Conservation (phyloP, 2,888 invertebrate species). For the Thymelicus acteon region DNA sequence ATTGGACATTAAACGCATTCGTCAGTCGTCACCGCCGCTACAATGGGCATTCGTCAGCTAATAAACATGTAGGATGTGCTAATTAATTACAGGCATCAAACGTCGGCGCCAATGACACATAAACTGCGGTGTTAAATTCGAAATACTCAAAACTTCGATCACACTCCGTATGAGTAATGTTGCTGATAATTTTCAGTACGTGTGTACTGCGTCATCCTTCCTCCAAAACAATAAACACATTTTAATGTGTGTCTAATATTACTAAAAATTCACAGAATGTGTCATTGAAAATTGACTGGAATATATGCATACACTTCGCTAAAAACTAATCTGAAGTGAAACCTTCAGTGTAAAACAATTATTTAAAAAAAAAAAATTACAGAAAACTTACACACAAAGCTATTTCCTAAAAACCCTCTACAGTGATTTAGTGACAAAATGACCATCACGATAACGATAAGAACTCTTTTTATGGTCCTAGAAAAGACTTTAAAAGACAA, state of each 20-base stretch:
- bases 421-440: constrained; percentile 6
- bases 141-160: constrained; percentile 61
- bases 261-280: too few species aligned
- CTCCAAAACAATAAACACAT: background rate
- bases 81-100: constrained; percentile 70
- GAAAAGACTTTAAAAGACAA: constrained; percentile 40
- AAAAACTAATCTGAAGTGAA: background rate
- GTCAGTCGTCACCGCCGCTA: constrained; percentile 34
- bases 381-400: background rate
- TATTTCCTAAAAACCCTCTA: background rate
- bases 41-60: constrained; percentile 47
- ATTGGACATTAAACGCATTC: constrained; percentile 32
- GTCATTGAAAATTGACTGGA: too few species aligned
- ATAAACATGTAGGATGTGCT: constrained; percentile 57
- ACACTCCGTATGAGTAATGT: constrained; percentile 46
- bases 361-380: too few species aligned
- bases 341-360: background rate
- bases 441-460: background rate
- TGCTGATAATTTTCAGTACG: constrained; percentile 51
- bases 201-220: constrained; percentile 23
- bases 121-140: constrained; percentile 53
- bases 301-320: background rate
- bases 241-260: too few species aligned
- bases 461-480: background rate
- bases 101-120: constrained; percentile 71